Percentiles rank a stretch among this genome's conserved stretches.
Conservation (phyloP, 1,140 invertebrate genomes). For the Ericerus pela region DNA sequence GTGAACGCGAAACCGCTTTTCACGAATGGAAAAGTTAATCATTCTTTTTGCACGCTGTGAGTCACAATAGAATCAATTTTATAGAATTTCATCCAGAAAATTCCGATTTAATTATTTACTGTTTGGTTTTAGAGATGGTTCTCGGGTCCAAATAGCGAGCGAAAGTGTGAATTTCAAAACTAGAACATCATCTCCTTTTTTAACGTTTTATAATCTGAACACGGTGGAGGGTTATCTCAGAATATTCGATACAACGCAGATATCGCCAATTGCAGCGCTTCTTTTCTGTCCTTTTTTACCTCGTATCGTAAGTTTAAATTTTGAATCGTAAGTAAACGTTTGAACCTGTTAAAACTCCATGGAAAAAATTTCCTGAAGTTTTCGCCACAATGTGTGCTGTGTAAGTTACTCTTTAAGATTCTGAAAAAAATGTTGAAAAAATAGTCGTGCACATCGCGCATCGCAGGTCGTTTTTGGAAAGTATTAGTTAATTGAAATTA, state of each 20-base stretch:
- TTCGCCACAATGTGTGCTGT: too few species aligned
- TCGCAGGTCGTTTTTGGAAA: too few species aligned
- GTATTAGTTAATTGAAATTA: too few species aligned
- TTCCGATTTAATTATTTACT: background rate
- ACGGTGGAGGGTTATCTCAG: background rate
- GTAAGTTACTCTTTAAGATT: too few species aligned
- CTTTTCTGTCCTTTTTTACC: background rate
- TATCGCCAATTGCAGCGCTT: background rate
- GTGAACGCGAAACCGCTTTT: background rate
- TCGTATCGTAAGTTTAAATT: background rate
- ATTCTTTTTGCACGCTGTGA: background rate
- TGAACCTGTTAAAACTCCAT: background rate
- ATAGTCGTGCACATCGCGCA: too few species aligned
- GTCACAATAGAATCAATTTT: background rate
- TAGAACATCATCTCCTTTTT: background rate
- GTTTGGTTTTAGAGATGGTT: background rate
- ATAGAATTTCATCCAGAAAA: too few species aligned
- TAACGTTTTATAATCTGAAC: conserved; percentile 6
- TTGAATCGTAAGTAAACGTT: background rate
- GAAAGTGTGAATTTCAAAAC: conserved; percentile 9
- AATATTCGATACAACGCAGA: background rate
- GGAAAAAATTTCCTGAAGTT: too few species aligned
- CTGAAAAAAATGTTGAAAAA: too few species aligned
- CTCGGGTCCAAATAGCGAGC: background rate
- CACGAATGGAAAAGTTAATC: background rate